Base-by-base conservation (phyloP, 1,140 invertebrate species). In the Sarcophaga bullata region DNA sequence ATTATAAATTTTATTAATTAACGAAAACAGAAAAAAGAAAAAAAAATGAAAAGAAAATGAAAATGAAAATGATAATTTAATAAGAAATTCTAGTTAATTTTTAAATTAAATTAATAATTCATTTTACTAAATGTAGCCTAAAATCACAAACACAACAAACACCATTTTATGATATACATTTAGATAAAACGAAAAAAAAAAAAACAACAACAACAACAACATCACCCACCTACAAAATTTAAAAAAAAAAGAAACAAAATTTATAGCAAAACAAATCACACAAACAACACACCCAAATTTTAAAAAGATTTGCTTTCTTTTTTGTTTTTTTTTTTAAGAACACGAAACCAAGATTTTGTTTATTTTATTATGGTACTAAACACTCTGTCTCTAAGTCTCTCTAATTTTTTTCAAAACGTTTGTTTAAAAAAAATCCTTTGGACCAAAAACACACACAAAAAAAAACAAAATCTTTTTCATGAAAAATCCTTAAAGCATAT, bases 91-190 rank as follows among this genome's bases (percentile, higher is more conserved):
- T 76, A 76, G 75, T 50, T 78, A 78, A 78, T 78, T 78, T 50
- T 78, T 19, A 73, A 78, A 78, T 52, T 78, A 50, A 73, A 78
- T 37, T 78, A 78, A 50, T 78, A 76, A 78, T 73, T 73, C 15
- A 9, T 73, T 73, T 73, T 73, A 8, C n/a, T 50, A 19, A 19
- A 78, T 78, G 73, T 78, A 78, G 15, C 75, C 48, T 78, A 78
- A 50, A 73, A 68, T 17, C 11, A 73, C 37, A 73, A 13, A 73
- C 3, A 73, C 10, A n/a, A 11, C n/a, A 68, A 25, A 73, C 73
- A 47, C 25, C 25, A 37, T 37, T 37, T 37, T 37, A 37, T 37
- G 25, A 37, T 37, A 37, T 3, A 50, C 73, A 76, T 78, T 49
- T 13, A 49, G 17, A 19, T 52, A n/a, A 37, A 37, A 78, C 8